A percentile compares a stretch with the other conserved stretches of the same genome.
Conservation (phyloP, 1,140 invertebrate genomes). For the Aplysia californica region DNA sequence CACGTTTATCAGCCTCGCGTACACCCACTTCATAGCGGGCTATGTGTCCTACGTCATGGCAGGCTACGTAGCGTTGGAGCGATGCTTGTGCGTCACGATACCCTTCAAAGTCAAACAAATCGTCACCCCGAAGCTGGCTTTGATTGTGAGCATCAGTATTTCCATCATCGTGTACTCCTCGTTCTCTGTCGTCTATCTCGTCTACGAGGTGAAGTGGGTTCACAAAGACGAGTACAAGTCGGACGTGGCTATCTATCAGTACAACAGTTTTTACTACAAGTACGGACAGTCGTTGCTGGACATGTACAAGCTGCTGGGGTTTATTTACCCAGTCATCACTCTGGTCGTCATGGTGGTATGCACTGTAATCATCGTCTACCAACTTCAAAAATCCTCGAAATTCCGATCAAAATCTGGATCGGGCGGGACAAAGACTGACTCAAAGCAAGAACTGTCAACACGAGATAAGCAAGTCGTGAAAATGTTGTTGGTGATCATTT, state of each 20-base stretch:
- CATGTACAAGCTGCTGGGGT: background rate
- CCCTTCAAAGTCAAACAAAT: background rate
- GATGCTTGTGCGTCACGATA: background rate
- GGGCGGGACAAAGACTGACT: background rate
- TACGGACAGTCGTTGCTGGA: background rate
- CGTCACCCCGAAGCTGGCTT: background rate
- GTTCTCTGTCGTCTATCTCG: background rate
- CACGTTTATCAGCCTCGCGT: background rate
- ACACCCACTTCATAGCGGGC: background rate
- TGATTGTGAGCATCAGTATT: background rate
- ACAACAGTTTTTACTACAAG: background rate
- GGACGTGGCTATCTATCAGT: background rate
- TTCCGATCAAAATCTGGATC: background rate
- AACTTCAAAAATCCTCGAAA: background rate
- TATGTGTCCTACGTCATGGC: background rate
- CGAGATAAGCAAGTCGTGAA: background rate
- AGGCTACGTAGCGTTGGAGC: background rate
- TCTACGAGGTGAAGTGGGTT: background rate
- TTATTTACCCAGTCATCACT: background rate
- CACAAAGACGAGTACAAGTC: background rate
- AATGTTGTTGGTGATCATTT: background rate
- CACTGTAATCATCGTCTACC: background rate
- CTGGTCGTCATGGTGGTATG: background rate
- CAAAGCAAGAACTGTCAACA: background rate
- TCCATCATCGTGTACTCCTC: background rate